These are phyloP conservation scores for Ctenodactylus gundi DNA, from an alignment of 2,113 vertebrate species.

Conservation along the genomic window DNA sequence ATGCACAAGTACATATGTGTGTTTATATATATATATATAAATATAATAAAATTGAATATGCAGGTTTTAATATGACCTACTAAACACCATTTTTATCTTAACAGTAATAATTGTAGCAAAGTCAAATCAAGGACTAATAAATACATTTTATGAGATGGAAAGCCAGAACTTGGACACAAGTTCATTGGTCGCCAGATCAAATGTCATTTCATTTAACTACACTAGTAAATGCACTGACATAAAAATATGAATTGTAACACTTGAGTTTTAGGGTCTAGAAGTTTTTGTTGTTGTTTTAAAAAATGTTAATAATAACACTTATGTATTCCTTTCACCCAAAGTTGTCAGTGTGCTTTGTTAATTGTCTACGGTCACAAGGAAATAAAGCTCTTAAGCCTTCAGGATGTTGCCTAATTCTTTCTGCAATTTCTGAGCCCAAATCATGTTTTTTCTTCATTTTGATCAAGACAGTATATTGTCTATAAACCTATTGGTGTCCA, in stretches of 20 bases:
- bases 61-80: constrained; percentile 16
- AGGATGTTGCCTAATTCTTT: constrained; percentile 50
- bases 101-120: not conserved
- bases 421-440: not conserved
- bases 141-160: not conserved
- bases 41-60: not conserved
- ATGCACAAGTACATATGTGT: not conserved
- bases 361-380: constrained; percentile 38
- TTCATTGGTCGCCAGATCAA: not conserved
- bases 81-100: not conserved
- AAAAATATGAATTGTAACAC: constrained; percentile 19
- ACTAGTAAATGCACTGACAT: not conserved
- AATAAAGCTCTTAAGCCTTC: constrained; percentile 22
- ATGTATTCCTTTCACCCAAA: not conserved
- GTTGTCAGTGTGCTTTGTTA: constrained; percentile 43
- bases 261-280: no score
- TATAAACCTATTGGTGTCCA: constrained; percentile 38
- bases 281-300: no score
- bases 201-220: not conserved
- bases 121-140: not conserved
- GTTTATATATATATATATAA: not conserved
- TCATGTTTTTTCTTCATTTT: constrained; percentile 26
- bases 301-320: constrained; percentile 9
- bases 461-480: constrained; percentile 40
- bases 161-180: not conserved